These are phyloP conservation scores for Myrmophylax atrothorax DNA, from an alignment of 2,113 vertebrate genomes.

Conservation along the genomic window DNA sequence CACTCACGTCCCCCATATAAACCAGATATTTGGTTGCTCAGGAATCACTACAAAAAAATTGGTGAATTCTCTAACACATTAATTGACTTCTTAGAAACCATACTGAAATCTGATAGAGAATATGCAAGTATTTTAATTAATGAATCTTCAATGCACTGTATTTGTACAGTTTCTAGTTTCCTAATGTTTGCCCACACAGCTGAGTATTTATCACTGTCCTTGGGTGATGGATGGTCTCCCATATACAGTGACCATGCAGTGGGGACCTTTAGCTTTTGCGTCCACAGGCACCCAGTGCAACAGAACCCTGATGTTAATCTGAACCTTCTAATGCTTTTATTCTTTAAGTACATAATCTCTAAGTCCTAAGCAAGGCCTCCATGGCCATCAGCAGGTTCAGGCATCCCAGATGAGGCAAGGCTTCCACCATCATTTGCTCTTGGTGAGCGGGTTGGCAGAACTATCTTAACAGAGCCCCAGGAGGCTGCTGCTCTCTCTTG, in stretches of 20 bases:
- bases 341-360: not conserved
- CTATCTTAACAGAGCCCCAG: not conserved
- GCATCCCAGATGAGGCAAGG: not conserved
- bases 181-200: not conserved
- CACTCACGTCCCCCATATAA: not conserved
- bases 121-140: not conserved
- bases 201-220: not conserved
- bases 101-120: not conserved
- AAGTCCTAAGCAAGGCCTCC: not conserved
- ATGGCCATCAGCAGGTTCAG: not conserved
- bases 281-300: fast-evolving
- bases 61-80: not conserved
- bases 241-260: not conserved
- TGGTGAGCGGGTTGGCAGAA: not conserved
- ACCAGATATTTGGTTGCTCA: not conserved
- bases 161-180: not conserved
- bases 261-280: not conserved
- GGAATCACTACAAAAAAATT: not conserved
- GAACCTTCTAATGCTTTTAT: not conserved
- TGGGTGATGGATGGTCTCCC: not conserved
- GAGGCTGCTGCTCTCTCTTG: not conserved
- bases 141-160: not conserved
- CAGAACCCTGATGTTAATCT: not conserved
- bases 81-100: not conserved
- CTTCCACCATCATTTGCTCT: fast-evolving